Conservation (phyloP, 2,797 vertebrate genomes). For the Lacerta agilis region DNA sequence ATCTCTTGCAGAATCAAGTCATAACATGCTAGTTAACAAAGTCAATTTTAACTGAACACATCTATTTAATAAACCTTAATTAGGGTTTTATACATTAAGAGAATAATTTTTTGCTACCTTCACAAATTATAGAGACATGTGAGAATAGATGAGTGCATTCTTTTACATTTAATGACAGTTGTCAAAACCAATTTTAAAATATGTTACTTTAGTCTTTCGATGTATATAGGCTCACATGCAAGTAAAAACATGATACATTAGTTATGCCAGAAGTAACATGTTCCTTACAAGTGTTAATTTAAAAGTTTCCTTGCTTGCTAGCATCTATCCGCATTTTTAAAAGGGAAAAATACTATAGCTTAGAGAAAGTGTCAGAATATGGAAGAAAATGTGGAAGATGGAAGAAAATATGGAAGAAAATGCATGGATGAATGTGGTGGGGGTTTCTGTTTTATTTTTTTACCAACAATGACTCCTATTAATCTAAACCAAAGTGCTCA, state of each 20-base stretch:
- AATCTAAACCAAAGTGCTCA: neutral
- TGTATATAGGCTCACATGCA: neutral
- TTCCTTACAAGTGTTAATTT: neutral
- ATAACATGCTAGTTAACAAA: conserved; percentile 2
- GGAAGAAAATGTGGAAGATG: neutral
- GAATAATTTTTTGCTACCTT: neutral
- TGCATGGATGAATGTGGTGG: too few relatives aligned
- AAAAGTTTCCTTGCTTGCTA: neutral
- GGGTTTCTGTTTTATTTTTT: too few relatives aligned
- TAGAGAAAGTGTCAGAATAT: neutral
- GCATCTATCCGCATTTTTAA: neutral
- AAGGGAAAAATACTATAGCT: neutral
- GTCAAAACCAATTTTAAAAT: neutral
- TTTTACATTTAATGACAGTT: neutral
- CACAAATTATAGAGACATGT: neutral
- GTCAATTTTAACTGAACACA: neutral
- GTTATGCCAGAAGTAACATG: neutral
- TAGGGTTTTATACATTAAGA: neutral
- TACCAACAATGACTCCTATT: neutral
- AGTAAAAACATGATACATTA: neutral
- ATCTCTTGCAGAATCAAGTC: conserved; percentile 16
- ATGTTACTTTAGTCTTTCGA: neutral
- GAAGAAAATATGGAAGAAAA: neutral
- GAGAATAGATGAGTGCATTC: neutral
- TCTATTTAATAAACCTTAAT: conserved; percentile 2